Percentiles rank a stretch among this genome's conserved stretches.
Conservation (phyloP, 2,113 vertebrate genomes). For the Brachyistius frenatus region DNA sequence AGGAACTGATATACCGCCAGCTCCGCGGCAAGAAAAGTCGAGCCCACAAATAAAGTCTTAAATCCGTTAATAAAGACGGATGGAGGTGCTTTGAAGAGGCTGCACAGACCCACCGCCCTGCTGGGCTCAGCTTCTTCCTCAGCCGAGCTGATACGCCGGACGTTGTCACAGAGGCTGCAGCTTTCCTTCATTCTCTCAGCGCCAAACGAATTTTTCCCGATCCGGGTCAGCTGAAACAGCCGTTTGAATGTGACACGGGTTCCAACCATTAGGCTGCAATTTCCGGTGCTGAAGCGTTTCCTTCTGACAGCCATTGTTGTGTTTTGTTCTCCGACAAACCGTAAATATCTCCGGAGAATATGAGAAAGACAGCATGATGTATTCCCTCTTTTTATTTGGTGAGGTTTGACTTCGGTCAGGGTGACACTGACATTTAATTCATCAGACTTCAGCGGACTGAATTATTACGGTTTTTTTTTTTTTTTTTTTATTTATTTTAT, state of each 20-base stretch:
- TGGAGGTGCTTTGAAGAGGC: no score
- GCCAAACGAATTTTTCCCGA: background rate
- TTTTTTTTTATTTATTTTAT: no score
- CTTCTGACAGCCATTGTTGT: background rate
- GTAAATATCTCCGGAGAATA: background rate
- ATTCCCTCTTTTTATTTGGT: no score
- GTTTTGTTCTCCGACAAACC: background rate
- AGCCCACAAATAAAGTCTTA: no score
- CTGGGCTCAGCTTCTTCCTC: no score
- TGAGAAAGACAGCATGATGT: background rate
- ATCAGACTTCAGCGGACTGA: no score
- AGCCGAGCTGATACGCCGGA: background rate
- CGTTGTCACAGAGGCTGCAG: background rate
- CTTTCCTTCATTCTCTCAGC: background rate
- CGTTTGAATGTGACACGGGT: background rate
- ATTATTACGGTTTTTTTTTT: no score
- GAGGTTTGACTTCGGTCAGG: no score
- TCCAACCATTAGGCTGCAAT: background rate
- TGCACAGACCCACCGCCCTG: no score
- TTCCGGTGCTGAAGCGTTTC: constrained; percentile 28
- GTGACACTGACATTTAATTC: background rate
- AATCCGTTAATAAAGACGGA: no score
- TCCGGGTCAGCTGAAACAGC: constrained; percentile 6
- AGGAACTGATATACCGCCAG: no score
- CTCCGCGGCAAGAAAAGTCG: no score